Evolutionary conservation across 1,140 invertebrate genomes (phyloP).

Genomic region (Leptestheria dahalacensis): DNA sequence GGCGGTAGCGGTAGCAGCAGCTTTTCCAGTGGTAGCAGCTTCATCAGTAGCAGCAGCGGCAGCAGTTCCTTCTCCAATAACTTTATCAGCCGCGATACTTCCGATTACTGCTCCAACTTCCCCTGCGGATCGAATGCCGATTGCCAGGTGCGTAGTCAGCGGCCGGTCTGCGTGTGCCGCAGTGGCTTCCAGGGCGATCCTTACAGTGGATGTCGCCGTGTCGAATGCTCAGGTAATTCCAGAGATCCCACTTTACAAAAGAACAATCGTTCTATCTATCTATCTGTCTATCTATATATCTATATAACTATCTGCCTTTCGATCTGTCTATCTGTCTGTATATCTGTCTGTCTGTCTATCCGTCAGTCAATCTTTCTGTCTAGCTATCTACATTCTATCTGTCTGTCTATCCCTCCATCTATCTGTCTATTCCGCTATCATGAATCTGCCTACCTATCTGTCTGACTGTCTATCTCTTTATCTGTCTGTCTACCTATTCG

Average conservation of each 20-base stretch:
- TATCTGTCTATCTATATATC: too few species aligned
- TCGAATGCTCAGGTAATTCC: constrained; percentile 37
- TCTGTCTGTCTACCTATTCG: too few species aligned
- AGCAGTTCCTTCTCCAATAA: background rate
- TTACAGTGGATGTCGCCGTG: constrained; percentile 42
- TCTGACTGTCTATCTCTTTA: too few species aligned
- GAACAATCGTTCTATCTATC: too few species aligned
- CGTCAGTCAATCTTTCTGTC: too few species aligned
- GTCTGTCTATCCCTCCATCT: too few species aligned
- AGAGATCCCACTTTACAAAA: background rate
- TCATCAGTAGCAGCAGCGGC: background rate
- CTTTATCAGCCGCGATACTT: constrained; percentile 8
- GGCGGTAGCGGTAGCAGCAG: background rate
- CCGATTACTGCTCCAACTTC: constrained; percentile 22
- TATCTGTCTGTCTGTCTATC: too few species aligned
- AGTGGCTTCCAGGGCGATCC: constrained; percentile 44
- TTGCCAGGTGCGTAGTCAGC: constrained; percentile 32
- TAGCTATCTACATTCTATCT: too few species aligned
- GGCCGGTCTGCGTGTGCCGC: constrained; percentile 40
- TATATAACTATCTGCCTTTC: too few species aligned
- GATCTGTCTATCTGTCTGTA: too few species aligned
- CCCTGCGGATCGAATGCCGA: constrained; percentile 31
- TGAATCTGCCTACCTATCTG: too few species aligned
- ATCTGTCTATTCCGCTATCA: too few species aligned
- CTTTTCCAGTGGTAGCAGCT: background rate